Evolutionary conservation across 35 echinoderm and acorn worm species (phyloP).

Genomic region (Holothuria glaberrima): DNA sequence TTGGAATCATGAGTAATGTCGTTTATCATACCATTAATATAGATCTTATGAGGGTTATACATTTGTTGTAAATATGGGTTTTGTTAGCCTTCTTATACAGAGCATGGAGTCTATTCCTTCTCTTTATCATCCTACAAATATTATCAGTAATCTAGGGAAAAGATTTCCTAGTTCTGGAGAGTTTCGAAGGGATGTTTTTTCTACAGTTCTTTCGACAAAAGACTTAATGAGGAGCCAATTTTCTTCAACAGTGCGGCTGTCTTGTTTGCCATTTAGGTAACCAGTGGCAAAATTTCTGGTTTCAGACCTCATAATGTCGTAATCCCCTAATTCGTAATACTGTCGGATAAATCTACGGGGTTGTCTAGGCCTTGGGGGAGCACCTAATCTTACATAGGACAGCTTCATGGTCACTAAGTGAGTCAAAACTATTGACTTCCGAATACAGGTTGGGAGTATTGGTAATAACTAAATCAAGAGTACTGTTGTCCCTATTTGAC

Average conservation of each 20-base stretch:
- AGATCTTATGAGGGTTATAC: too few species aligned
- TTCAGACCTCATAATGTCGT: background rate
- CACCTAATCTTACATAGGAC: background rate
- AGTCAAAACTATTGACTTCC: background rate
- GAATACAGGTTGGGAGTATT: background rate
- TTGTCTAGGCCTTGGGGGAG: too few species aligned
- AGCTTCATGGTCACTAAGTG: background rate
- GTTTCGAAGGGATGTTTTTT: background rate
- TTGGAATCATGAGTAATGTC: background rate
- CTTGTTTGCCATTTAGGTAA: too few species aligned
- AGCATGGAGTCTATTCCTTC: too few species aligned
- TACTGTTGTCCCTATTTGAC: background rate
- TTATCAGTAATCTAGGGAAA: background rate
- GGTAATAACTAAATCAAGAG: background rate
- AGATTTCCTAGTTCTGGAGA: background rate
- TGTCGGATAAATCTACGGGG: background rate
- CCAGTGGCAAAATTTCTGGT: background rate
- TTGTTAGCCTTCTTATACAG: too few species aligned
- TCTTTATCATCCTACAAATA: too few species aligned
- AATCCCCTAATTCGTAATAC: constrained; percentile 2
- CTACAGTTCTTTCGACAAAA: background rate
- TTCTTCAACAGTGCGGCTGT: background rate
- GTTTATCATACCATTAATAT: too few species aligned
- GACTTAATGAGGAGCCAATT: constrained; percentile 10
- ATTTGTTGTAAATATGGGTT: too few species aligned